A percentile compares a stretch with the other conserved stretches of the same genome.
Conservation (phyloP, 2,113 vertebrate species). For the Paramormyrops kingsleyae region DNA sequence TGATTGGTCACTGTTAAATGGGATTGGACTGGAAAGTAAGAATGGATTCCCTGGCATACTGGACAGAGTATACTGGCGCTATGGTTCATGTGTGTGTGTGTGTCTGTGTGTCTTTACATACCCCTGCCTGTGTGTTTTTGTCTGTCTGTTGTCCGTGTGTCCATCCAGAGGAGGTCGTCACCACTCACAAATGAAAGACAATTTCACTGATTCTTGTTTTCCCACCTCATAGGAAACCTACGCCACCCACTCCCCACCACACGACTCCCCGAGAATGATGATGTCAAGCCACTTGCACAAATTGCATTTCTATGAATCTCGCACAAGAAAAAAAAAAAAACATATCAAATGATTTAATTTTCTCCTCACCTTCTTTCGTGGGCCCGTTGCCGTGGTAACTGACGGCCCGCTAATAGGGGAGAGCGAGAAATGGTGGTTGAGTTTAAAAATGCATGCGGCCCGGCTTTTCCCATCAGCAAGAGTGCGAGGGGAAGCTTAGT, state of each 20-base stretch:
- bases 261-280: background rate
- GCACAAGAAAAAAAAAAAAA: background rate
- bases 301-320: constrained; percentile 28
- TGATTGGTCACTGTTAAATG: background rate
- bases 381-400: constrained; percentile 36
- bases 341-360: constrained; percentile 23
- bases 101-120: background rate
- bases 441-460: background rate
- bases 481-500: background rate
- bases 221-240: background rate
- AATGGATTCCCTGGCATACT: background rate
- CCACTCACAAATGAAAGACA: constrained; percentile 2
- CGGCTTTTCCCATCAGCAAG: background rate
- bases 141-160: background rate
- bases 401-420: constrained; percentile 11
- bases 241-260: background rate
- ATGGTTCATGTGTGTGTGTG: background rate
- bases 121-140: background rate
- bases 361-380: constrained; percentile 30
- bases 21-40: background rate
- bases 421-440: background rate
- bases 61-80: background rate
- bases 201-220: background rate
- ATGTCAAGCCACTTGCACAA: constrained; percentile 11
- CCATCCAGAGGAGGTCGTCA: background rate